These are phyloP conservation scores for Microcebus jonahi DNA, from an alignment of 2,113 vertebrate species.

Conservation along the genomic window DNA sequence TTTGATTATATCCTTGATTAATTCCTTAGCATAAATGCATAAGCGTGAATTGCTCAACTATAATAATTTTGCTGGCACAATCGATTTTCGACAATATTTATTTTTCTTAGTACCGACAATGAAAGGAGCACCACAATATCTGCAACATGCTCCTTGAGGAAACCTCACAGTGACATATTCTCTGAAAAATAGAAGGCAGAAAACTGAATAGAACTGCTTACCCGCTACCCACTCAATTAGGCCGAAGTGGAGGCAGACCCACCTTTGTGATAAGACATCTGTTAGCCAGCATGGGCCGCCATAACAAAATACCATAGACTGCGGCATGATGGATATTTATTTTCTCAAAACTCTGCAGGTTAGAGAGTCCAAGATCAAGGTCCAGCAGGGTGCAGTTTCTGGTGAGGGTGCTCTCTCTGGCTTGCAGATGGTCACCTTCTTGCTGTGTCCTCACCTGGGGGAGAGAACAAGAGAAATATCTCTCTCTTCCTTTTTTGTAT, in stretches of 20 bases:
- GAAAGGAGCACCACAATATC: background rate
- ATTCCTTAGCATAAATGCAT: background rate
- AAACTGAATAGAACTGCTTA: background rate
- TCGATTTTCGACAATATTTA: too few species aligned
- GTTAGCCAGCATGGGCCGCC: background rate
- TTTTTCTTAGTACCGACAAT: background rate
- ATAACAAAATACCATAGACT: background rate
- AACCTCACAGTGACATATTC: background rate
- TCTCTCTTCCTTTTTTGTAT: background rate
- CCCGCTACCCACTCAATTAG: rapidly evolving
- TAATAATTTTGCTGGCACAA: background rate
- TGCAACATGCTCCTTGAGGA: background rate
- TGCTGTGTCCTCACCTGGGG: background rate
- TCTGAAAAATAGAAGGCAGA: background rate
- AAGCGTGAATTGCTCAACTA: background rate
- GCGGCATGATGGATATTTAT: too few species aligned
- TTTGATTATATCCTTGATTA: background rate
- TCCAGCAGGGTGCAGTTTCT: background rate
- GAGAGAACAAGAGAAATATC: background rate
- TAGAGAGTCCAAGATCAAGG: background rate
- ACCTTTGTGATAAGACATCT: rapidly evolving
- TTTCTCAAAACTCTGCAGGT: background rate
- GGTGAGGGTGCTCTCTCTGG: background rate
- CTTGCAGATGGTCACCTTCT: rapidly evolving
- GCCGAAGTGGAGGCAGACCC: background rate